Percentiles rank a stretch among this genome's conserved stretches.
Evolutionary conservation across 2,113 vertebrate species (phyloP).

Genomic region (Nerophis ophidion): DNA sequence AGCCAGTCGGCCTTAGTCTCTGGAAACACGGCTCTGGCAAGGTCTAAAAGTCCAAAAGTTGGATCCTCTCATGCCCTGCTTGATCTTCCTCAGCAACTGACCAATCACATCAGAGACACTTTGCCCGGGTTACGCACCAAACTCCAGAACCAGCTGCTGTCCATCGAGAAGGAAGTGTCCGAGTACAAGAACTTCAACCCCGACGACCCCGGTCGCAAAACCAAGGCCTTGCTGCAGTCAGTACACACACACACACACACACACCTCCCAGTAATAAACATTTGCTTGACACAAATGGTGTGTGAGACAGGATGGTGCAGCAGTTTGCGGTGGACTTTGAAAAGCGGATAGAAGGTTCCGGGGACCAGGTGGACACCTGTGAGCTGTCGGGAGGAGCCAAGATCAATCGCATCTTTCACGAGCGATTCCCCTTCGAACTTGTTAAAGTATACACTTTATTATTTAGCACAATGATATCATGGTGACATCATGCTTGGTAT

Average conservation of each 20-base stretch:
- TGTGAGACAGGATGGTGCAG: conserved; percentile 85
- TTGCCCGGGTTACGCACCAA: conserved; percentile 89
- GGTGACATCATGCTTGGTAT: neutral
- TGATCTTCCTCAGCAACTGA: conserved; percentile 80
- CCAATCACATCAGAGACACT: conserved; percentile 94
- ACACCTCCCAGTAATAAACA: too few species aligned
- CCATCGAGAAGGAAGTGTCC: conserved; percentile 96
- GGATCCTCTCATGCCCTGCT: too few species aligned
- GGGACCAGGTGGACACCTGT: conserved; percentile 93
- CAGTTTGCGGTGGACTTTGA: conserved; percentile 97
- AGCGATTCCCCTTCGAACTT: conserved; percentile 92
- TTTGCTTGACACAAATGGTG: neutral
- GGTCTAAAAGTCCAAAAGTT: too few species aligned
- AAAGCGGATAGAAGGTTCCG: conserved; percentile 92
- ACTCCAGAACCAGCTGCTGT: conserved; percentile 91
- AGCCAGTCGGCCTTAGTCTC: too few species aligned
- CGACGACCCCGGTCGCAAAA: conserved; percentile 90
- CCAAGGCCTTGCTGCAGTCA: conserved; percentile 94
- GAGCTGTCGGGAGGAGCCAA: conserved; percentile 91
- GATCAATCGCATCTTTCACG: conserved; percentile 93
- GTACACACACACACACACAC: conserved; percentile 35
- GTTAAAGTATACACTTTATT: conserved; percentile 79
- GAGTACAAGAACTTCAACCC: conserved; percentile 94
- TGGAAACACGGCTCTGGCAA: too few species aligned
- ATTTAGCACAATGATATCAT: neutral